Percentiles rank a stretch among this genome's conserved stretches.
These are phyloP conservation scores for Junonia oenone DNA, from an alignment of 2,888 invertebrate genomes.

Conservation along the genomic window DNA sequence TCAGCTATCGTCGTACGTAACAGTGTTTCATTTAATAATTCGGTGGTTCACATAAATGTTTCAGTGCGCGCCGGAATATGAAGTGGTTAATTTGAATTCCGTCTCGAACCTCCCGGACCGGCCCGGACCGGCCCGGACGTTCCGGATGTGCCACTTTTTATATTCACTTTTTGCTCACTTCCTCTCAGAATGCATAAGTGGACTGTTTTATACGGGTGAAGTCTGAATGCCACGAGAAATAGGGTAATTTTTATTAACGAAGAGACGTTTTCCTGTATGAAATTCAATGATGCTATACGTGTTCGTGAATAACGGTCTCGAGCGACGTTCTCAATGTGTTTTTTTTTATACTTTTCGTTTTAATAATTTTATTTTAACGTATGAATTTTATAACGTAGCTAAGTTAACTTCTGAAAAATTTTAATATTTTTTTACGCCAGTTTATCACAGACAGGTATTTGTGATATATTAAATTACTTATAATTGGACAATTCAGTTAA, in stretches of 20 bases:
- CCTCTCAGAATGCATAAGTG: slow-evolving; percentile 33
- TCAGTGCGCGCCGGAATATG: slow-evolving; percentile 42
- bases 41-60: slow-evolving; percentile 16
- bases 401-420: too few species aligned
- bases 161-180: slow-evolving; percentile 33
- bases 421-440: too few species aligned
- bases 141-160: slow-evolving; percentile 29
- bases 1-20: neutral
- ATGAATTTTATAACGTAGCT: too few species aligned
- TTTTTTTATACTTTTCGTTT: neutral
- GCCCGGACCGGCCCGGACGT: slow-evolving; percentile 11
- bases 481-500: too few species aligned
- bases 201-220: slow-evolving; percentile 14
- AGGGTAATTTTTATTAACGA: slow-evolving; percentile 21
- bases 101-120: slow-evolving; percentile 33
- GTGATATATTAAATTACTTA: too few species aligned
- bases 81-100: slow-evolving; percentile 71
- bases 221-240: slow-evolving; percentile 16
- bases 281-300: slow-evolving; percentile 7
- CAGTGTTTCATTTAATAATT: neutral
- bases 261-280: slow-evolving; percentile 10
- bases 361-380: neutral
- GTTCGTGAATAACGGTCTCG: neutral
- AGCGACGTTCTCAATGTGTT: neutral
- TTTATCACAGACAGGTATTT: too few species aligned